phyloP scores from a whole-genome alignment of 23 tunicate species.

The Trididemnum nubilum region DNA sequence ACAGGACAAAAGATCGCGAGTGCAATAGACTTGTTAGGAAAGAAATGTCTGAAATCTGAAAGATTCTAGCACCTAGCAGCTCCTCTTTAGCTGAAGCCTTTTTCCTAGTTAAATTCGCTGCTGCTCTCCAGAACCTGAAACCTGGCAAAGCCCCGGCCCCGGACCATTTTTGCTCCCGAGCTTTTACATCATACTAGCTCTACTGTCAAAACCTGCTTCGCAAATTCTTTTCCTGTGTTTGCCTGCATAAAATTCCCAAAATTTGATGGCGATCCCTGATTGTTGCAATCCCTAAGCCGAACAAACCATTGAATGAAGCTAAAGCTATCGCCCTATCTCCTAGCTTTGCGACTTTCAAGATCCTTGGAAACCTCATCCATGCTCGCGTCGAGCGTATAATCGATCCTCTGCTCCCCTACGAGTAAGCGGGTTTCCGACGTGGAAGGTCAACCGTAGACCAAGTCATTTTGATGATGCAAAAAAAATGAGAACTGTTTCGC shows the following conservation, averaged over 20 bases:
- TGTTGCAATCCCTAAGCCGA: slow-evolving; percentile 18
- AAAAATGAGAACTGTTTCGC: slow-evolving; percentile 10
- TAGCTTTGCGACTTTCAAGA: slow-evolving; percentile 17
- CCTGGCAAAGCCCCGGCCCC: slow-evolving; percentile 10
- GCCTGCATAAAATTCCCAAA: slow-evolving; percentile 19
- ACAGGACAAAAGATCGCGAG: background rate
- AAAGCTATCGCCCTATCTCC: slow-evolving; percentile 26
- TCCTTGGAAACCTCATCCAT: slow-evolving; percentile 4
- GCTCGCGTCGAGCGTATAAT: background rate
- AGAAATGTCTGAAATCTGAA: slow-evolving; percentile 9
- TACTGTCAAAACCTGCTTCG: background rate
- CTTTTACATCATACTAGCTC: background rate
- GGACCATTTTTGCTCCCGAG: slow-evolving; percentile 20
- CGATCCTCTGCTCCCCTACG: slow-evolving; percentile 15
- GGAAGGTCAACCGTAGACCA: slow-evolving; percentile 25
- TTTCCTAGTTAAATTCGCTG: background rate
- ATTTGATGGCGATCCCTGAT: background rate
- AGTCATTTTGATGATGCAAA: slow-evolving; percentile 13
- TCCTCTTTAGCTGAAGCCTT: background rate
- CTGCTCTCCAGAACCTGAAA: slow-evolving; percentile 4
- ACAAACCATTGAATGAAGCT: slow-evolving; percentile 21
- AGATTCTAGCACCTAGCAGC: background rate
- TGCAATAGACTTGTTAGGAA: background rate
- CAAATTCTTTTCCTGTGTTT: slow-evolving; percentile 8
- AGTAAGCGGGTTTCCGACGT: slow-evolving; percentile 12